These are phyloP conservation scores for Synanthedon andrenaeformis DNA, from an alignment of 2,888 invertebrate genomes.

Conservation along the genomic window DNA sequence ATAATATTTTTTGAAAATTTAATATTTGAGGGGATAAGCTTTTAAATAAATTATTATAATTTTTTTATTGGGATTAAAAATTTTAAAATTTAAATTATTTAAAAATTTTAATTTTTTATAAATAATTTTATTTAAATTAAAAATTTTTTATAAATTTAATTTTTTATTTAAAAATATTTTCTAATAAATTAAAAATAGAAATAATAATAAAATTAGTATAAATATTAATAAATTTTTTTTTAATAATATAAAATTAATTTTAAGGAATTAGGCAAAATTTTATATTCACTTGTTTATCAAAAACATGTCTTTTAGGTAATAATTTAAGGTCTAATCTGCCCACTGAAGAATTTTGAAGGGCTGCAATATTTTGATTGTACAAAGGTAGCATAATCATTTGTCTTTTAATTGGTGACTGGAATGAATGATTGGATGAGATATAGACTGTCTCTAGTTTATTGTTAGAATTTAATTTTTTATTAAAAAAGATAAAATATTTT, in stretches of 20 bases:
- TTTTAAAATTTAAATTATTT: constrained; percentile 71
- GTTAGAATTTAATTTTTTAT: constrained; percentile 59
- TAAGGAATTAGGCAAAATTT: constrained; percentile 75
- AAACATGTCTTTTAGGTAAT: constrained; percentile 77
- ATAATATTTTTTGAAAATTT: constrained; percentile 30
- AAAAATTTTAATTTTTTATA: constrained; percentile 63
- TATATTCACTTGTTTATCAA: constrained; percentile 81
- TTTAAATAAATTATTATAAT: constrained; percentile 69
- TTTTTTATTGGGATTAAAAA: constrained; percentile 35
- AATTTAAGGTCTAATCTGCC: constrained; percentile 79
- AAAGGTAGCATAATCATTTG: constrained; percentile 84
- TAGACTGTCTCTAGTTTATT: constrained; percentile 64
- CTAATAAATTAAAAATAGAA: constrained; percentile 44
- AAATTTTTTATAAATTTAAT: constrained; percentile 47
- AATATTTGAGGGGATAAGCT: constrained; percentile 73
- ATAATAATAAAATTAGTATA: constrained; percentile 75
- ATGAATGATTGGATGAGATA: constrained; percentile 81
- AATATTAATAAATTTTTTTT: constrained; percentile 28
- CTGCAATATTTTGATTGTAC: constrained; percentile 83
- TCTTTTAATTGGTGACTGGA: constrained; percentile 83
- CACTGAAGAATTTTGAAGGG: constrained; percentile 80
- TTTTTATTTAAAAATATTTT: constrained; percentile 53
- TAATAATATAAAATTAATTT: constrained; percentile 37
- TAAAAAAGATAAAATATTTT: constrained; percentile 75
- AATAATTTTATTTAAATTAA: constrained; percentile 40